Evolutionary conservation across 2,888 invertebrate species (phyloP), one percentile per base, ranked within the genome.

Genomic region (Fissipunctia ypsillon): DNA sequence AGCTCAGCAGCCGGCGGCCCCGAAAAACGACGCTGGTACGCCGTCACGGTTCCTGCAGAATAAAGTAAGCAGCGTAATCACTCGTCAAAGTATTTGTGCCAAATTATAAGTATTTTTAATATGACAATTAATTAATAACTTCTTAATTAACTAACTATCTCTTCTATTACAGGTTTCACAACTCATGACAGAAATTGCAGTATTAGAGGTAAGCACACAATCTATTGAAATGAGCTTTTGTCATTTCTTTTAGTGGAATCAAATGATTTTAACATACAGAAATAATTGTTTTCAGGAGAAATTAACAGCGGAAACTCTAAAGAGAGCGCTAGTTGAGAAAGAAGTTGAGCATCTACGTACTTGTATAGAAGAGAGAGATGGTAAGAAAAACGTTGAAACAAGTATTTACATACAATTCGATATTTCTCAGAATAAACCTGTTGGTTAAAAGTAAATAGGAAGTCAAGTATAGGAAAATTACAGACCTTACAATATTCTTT

Each of bases 301-400:
- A 79, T 76, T 95, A 35, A 87, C 89, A 0, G 91, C 88, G 0
- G 94, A 95, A 74, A 80, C 80, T 2, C 74, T 94, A 3, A 94
- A 94, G 0, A 88, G 93, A 1, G 89, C 89, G 3, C 86, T 92
- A 0, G 92, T 90, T 2, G 93, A 94, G 59, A 90, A 92, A 61
- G 95, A 95, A 82, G 87, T 94, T 3, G 90, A 94, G 56, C 92
- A 94, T 88, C 87, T 94, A 7, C 89, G 92, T 2, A 90, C 90
- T 0, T 95, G 94, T 75, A 93, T 95, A 3, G 94, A 94, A 16
- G 95, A 96, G 69, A 91, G 93, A 85, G 95, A 95, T 76, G 94
- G 94, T 94, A 85, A 87, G 61, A 3, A 16, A 12, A 19, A 63
- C 10, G 7, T 31, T 35, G 3, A 57, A 59, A 38, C 4, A 14